Conservation (phyloP, 2,888 invertebrate species). For the Nomada hirtipes region DNA sequence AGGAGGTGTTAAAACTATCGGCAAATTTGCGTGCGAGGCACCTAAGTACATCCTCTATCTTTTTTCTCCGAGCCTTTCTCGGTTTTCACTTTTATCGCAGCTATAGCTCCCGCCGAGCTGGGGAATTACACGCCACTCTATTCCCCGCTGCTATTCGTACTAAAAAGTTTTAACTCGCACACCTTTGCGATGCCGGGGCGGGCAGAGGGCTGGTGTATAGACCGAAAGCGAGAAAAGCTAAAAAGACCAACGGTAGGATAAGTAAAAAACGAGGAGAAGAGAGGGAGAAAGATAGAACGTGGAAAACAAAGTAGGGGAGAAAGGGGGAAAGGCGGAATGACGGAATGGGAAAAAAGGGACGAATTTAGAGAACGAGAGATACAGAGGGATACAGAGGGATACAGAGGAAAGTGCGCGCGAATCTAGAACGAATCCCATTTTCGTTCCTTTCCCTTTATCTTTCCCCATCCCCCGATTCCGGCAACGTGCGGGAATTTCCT, state of each 20-base stretch:
- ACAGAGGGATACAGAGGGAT: not conserved
- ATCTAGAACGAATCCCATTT: constrained; percentile 45
- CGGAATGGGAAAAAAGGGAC: not conserved
- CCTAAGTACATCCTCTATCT: not conserved
- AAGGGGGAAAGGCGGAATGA: not conserved
- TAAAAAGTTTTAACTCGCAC: constrained; percentile 63
- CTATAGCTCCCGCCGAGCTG: constrained; percentile 38
- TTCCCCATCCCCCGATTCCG: not conserved
- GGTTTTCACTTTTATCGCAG: constrained; percentile 49
- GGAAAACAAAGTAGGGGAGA: constrained; percentile 11
- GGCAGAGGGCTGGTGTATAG: constrained; percentile 1
- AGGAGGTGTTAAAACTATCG: constrained; percentile 47
- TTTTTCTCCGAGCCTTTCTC: constrained; percentile 17
- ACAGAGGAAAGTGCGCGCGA: constrained; percentile 30
- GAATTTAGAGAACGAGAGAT: constrained; percentile 36
- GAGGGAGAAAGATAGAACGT: not conserved
- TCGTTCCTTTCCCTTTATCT: constrained; percentile 29
- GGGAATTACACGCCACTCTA: constrained; percentile 61
- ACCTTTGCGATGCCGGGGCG: constrained; percentile 42
- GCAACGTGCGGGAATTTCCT: constrained; percentile 52
- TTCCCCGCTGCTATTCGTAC: constrained; percentile 53
- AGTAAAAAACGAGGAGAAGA: not conserved
- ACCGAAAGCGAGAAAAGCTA: constrained; percentile 13
- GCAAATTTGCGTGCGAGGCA: constrained; percentile 26
- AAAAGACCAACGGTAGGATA: constrained; percentile 6